Evolutionary conservation across 2,113 vertebrate genomes (phyloP).

Genomic region (Halichoerus grypus): DNA sequence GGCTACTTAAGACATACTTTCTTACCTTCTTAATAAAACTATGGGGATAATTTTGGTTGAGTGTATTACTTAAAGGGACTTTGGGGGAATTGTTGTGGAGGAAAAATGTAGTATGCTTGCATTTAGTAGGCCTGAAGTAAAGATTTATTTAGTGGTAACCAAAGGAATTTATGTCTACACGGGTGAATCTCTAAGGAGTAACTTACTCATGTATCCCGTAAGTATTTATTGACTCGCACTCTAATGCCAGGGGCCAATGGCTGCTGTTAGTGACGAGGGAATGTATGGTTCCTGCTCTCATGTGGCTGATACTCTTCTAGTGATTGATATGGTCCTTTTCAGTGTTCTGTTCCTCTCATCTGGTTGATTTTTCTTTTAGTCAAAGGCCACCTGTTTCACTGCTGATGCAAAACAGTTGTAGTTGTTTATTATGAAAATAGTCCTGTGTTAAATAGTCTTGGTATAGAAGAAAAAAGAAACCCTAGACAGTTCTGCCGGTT

Average conservation of each 20-base stretch:
- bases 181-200: background rate
- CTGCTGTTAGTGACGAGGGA: background rate
- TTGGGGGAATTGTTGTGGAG: background rate
- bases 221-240: background rate
- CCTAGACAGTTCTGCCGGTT: slow-evolving; percentile 51
- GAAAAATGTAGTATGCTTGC: background rate
- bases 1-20: background rate
- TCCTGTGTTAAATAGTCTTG: slow-evolving; percentile 67
- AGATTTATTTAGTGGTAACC: background rate
- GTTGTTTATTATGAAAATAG: slow-evolving; percentile 67
- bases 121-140: background rate
- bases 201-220: background rate
- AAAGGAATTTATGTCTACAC: background rate
- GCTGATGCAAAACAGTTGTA: slow-evolving; percentile 13
- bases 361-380: slow-evolving; percentile 22
- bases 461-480: slow-evolving; percentile 35
- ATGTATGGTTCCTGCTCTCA: background rate
- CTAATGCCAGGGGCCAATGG: background rate
- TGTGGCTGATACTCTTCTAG: background rate
- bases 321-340: background rate
- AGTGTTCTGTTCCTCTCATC: background rate
- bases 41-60: background rate
- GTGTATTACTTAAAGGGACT: background rate
- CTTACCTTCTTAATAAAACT: slow-evolving; percentile 35
- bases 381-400: slow-evolving; percentile 15